Evolutionary conservation across 2,888 invertebrate species (phyloP), one percentile per base, ranked within the genome.

Genomic region (Drosophila quasianomalipes): DNA sequence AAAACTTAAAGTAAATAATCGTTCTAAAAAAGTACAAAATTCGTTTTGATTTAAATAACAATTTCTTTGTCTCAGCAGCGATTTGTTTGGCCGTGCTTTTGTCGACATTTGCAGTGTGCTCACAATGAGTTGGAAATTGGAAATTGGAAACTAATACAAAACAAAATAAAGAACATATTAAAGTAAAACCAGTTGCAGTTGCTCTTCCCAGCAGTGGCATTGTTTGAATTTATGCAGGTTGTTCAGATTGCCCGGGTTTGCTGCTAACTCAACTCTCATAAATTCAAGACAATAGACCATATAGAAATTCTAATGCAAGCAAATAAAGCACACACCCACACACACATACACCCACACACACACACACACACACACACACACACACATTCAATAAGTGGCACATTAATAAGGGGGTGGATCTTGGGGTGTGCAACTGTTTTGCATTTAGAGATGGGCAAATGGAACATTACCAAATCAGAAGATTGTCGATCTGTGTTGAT

Each of bases 111-210:
- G 16, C 47, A 55, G 54, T 35, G 35, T 55, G 26, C 1, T 67
- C 72, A 70, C 70, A 84, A 84, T 76, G 73, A 71, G 62, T 68
- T 79, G 70, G 70, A 74, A 74, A 69, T 76, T 12, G 71, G 70
- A 70, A 74, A 69, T 74, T 71, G 76, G n/a, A 63, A 65, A 31
- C 53, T 37, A 52, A 60, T 60, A 62, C 62, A 64, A 53, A 60
- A 66, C 59, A 44, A 61, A 49, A 61, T 49, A n/a, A n/a, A 35
- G 14, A 44, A 33, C n/a, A 51, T 4, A 47, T 47, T 26, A 26
- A 26, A 47, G 16, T 16, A 9, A 16, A 47, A 9, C 16, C 26
- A 26, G 26, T 22, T 37, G 22, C 30, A 31, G 70, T 75, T 61
- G 61, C 71, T 71, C 44, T 53, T 65, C 30, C 35, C 67, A 39